Evolutionary conservation across 2,797 vertebrate genomes (phyloP).

Genomic region (Geranospiza caerulescens): DNA sequence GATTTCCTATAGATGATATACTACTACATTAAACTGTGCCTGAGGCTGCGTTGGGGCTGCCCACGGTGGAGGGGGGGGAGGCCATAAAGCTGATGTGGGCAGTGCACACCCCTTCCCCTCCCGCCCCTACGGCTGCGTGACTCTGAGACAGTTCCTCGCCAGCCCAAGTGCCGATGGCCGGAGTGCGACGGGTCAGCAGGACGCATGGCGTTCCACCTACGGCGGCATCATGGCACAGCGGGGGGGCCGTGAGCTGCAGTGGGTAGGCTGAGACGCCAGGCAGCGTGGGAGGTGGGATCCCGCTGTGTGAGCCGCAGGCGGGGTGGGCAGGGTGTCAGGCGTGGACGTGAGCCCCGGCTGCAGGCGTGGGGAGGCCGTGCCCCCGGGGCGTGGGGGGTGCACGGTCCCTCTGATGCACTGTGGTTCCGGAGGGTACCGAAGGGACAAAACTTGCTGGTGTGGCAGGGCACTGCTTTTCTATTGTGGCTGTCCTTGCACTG

Average conservation of each 20-base stretch:
- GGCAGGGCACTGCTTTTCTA: background rate
- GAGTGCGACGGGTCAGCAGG: background rate
- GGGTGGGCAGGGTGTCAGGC: background rate
- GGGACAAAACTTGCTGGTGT: background rate
- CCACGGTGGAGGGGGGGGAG: background rate
- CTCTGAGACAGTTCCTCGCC: background rate
- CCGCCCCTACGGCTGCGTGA: fast-evolving
- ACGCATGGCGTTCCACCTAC: fast-evolving
- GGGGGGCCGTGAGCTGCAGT: fast-evolving
- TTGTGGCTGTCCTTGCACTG: background rate
- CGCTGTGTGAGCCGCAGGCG: background rate
- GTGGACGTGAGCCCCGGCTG: background rate
- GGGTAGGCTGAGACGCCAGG: background rate
- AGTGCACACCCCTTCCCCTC: background rate
- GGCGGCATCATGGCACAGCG: fast-evolving
- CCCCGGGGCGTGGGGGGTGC: fast-evolving
- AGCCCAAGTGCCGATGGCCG: background rate
- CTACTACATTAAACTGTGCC: background rate
- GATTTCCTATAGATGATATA: background rate
- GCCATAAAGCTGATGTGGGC: background rate
- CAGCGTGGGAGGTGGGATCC: background rate
- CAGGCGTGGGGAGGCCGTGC: fast-evolving
- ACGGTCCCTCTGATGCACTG: background rate
- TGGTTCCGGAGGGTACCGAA: background rate
- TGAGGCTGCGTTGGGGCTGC: background rate